A percentile compares a stretch with the other conserved stretches of the same genome.
Evolutionary conservation across 1,140 invertebrate genomes (phyloP).

Genomic region (Luehdorfia chinensis): DNA sequence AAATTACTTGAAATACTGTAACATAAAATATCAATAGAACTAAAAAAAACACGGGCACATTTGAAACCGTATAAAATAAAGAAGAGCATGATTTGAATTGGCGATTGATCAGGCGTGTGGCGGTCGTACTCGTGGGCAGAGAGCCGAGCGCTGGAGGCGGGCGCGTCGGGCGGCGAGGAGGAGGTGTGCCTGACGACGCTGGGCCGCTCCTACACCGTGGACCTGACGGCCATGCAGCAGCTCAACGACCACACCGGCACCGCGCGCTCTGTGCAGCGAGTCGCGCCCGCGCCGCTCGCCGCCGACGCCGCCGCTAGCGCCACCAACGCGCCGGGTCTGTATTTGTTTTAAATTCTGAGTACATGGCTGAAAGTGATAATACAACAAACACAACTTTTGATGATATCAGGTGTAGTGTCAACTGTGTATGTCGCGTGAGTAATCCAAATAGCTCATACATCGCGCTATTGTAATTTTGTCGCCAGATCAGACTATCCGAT

Average conservation of each 20-base stretch:
- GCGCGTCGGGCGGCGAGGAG: conserved; percentile 95
- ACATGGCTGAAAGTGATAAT: no score
- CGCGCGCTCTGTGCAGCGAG: conserved; percentile 91
- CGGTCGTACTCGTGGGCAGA: conserved; percentile 82
- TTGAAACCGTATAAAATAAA: background rate
- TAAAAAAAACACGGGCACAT: no score
- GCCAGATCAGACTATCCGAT: no score
- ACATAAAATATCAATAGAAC: no score
- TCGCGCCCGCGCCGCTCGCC: conserved; percentile 47
- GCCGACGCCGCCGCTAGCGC: conserved; percentile 28
- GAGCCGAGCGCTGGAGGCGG: conserved; percentile 86
- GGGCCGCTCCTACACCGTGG: conserved; percentile 95
- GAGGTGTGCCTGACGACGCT: conserved; percentile 95
- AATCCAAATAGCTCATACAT: no score
- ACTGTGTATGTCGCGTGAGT: no score
- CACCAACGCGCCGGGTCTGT: conserved; percentile 31
- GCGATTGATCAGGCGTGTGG: conserved; percentile 72
- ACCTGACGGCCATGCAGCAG: conserved; percentile 98
- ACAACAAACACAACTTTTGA: no score
- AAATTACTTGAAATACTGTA: no score
- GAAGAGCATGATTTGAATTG: background rate
- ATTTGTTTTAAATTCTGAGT: no score
- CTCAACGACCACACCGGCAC: conserved; percentile 98
- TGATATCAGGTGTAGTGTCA: no score
- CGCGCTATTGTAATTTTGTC: no score